These are phyloP conservation scores for Dasyurus viverrinus DNA, from an alignment of 2,113 vertebrate genomes.

Conservation along the genomic window DNA sequence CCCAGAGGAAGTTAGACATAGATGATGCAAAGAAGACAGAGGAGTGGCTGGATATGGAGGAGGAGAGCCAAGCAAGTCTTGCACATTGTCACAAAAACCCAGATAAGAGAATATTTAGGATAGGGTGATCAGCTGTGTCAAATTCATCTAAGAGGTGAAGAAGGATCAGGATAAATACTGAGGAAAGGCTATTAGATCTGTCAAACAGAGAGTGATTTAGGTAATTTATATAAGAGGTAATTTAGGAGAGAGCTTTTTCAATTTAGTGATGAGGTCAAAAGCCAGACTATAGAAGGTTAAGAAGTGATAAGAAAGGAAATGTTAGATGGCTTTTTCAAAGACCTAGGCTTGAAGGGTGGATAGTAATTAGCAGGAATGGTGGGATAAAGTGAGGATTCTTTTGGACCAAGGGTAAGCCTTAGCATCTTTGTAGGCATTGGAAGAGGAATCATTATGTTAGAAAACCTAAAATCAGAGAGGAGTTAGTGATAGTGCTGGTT, in stretches of 20 bases:
- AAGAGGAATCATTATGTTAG: not conserved
- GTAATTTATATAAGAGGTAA: not conserved
- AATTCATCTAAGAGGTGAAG: not conserved
- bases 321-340: not conserved
- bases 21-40: not conserved
- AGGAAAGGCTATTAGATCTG: not conserved
- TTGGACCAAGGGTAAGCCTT: not conserved
- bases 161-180: not conserved
- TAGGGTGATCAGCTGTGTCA: not conserved
- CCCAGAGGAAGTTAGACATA: not conserved
- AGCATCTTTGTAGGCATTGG: not conserved
- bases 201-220: not conserved
- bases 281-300: not conserved
- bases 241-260: not conserved
- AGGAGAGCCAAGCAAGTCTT: not conserved
- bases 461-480: not conserved
- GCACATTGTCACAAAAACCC: not conserved
- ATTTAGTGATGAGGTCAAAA: not conserved
- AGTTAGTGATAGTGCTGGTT: not conserved
- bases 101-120: not conserved
- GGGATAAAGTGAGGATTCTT: not conserved
- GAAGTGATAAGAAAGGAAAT: not conserved
- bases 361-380: not conserved
- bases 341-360: not conserved
- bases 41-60: not conserved